A percentile compares a stretch with the other conserved stretches of the same genome.
Evolutionary conservation across 2,113 vertebrate genomes (phyloP).

Genomic region (Leptodactylus fuscus): DNA sequence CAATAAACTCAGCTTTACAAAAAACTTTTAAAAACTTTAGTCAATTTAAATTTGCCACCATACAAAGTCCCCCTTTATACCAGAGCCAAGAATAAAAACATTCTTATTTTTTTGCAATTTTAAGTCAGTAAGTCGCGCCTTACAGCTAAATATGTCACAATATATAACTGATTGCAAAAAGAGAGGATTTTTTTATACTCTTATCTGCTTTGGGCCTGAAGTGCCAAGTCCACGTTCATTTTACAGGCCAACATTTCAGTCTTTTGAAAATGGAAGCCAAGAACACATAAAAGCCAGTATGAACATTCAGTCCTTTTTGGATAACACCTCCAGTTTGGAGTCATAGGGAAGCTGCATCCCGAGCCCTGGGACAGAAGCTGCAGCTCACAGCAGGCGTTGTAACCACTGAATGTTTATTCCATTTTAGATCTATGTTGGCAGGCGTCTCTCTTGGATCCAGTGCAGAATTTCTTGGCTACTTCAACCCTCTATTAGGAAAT

Average conservation of each 20-base stretch:
- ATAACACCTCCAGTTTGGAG: slow-evolving; percentile 51
- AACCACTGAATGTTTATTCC: slow-evolving; percentile 51
- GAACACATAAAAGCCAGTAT: slow-evolving; percentile 46
- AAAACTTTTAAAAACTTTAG: too few species aligned
- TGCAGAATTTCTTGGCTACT: slow-evolving; percentile 37
- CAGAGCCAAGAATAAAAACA: too few species aligned
- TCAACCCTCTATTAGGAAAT: slow-evolving; percentile 52
- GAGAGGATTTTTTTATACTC: slow-evolving; percentile 12
- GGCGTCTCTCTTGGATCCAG: slow-evolving; percentile 38
- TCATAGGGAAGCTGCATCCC: slow-evolving; percentile 32
- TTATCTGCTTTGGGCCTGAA: slow-evolving; percentile 12
- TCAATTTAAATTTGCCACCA: too few species aligned
- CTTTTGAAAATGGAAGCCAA: slow-evolving; percentile 48
- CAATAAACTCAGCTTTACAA: too few species aligned
- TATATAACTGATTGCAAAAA: background rate
- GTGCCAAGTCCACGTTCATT: slow-evolving; percentile 40
- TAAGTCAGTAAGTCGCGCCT: too few species aligned
- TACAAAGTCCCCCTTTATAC: too few species aligned
- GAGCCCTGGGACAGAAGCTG: slow-evolving; percentile 36
- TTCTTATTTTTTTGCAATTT: too few species aligned
- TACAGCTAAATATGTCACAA: background rate
- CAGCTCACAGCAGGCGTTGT: slow-evolving; percentile 34
- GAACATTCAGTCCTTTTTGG: slow-evolving; percentile 55
- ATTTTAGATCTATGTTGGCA: slow-evolving; percentile 57
- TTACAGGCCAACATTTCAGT: slow-evolving; percentile 54